Conservation (phyloP, 2,113 vertebrate species). For the Rutilus rutilus region DNA sequence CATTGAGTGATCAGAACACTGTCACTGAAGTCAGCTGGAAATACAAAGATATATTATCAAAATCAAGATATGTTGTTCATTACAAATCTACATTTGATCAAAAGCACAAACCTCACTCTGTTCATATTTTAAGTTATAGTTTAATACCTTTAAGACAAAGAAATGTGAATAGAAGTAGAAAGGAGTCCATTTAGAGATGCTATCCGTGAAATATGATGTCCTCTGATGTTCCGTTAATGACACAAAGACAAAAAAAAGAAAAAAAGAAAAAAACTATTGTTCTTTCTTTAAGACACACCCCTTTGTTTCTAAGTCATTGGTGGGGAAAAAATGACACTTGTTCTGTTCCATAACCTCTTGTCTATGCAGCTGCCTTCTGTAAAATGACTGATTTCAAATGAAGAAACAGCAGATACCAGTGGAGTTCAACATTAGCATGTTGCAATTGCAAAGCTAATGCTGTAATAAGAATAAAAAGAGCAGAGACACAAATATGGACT, state of each 20-base stretch:
- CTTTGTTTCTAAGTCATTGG: background rate
- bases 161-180: background rate
- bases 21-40: constrained; percentile 20
- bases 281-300: constrained; percentile 1
- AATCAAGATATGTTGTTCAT: background rate
- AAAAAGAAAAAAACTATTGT: background rate
- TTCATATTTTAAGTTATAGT: background rate
- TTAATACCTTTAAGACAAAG: constrained; percentile 13
- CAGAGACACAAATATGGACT: background rate
- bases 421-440: background rate
- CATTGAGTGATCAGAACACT: constrained; percentile 58
- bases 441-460: background rate
- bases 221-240: background rate
- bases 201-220: background rate
- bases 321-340: background rate
- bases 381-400: too few relatives aligned
- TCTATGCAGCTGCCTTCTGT: too few relatives aligned
- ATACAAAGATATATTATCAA: background rate
- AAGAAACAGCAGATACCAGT: background rate
- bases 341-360: background rate
- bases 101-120: background rate
- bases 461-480: background rate
- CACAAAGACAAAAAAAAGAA: background rate
- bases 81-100: background rate
- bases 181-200: constrained; percentile 2